Conservation (phyloP, 2,113 vertebrate species). For the Apteryx owenii region DNA sequence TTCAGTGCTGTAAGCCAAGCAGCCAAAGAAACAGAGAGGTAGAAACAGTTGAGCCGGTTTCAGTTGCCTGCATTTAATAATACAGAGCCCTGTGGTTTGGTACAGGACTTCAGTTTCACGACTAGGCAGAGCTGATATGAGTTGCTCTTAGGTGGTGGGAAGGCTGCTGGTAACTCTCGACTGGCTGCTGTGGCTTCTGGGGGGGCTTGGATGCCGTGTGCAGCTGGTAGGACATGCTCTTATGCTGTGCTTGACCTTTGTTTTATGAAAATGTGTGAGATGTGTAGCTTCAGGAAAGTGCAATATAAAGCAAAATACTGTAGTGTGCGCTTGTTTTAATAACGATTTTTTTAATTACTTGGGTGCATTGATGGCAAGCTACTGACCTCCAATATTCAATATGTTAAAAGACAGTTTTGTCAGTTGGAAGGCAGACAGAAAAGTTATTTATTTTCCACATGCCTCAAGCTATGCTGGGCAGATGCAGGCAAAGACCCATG, state of each 20-base stretch:
- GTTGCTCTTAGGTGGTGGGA: not conserved
- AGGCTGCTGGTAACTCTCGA: not conserved
- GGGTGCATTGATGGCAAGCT: slow-evolving; percentile 56
- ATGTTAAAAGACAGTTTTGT: slow-evolving; percentile 65
- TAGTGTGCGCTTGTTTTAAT: slow-evolving; percentile 40
- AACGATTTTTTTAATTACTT: slow-evolving; percentile 72
- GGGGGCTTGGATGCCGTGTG: not conserved
- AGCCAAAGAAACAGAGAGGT: not conserved
- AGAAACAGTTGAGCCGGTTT: not conserved
- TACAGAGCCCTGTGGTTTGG: not conserved
- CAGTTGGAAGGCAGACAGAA: slow-evolving; percentile 47
- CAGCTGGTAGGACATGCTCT: not conserved
- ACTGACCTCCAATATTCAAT: slow-evolving; percentile 61
- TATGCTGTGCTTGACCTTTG: slow-evolving; percentile 7
- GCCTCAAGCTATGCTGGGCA: slow-evolving; percentile 19
- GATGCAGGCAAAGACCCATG: not conserved
- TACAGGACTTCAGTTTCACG: not conserved
- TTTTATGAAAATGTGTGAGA: slow-evolving; percentile 9
- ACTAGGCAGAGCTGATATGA: not conserved
- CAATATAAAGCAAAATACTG: slow-evolving; percentile 36
- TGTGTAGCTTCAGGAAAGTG: not conserved
- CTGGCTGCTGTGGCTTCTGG: not conserved
- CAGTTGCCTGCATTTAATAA: not conserved
- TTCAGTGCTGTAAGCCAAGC: slow-evolving; percentile 42
- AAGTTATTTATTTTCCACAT: slow-evolving; percentile 43